Conservation (phyloP, 2,113 vertebrate species). For the Spea bombifrons region DNA sequence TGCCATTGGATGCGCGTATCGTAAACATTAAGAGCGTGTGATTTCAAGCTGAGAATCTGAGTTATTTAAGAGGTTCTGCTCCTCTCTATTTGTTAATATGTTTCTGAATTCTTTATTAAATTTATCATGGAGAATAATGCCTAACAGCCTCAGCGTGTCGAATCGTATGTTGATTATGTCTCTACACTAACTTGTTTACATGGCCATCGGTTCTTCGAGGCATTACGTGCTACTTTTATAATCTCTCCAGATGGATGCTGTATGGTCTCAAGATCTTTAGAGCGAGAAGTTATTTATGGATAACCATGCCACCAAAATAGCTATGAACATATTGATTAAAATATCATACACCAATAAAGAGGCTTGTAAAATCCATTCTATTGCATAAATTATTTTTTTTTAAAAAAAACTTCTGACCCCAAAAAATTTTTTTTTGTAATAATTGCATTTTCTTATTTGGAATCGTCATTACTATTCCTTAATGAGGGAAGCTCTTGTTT, state of each 20-base stretch:
- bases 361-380: too few relatives aligned
- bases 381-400: too few relatives aligned
- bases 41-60: slow-evolving; percentile 54
- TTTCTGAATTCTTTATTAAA: slow-evolving; percentile 72
- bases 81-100: slow-evolving; percentile 62
- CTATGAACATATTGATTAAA: too few relatives aligned
- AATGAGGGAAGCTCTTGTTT: too few relatives aligned
- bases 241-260: background rate
- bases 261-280: background rate
- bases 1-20: background rate
- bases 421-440: too few relatives aligned
- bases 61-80: slow-evolving; percentile 60
- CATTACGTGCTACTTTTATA: background rate
- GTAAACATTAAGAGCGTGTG: background rate
- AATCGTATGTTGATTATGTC: slow-evolving; percentile 54
- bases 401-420: too few relatives aligned
- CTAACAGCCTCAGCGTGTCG: slow-evolving; percentile 59
- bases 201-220: slow-evolving; percentile 1
- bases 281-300: background rate
- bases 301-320: background rate
- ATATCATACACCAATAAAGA: too few relatives aligned
- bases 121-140: slow-evolving; percentile 64
- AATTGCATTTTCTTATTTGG: too few relatives aligned
- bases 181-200: slow-evolving; percentile 52
- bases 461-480: too few relatives aligned